Percentiles rank a stretch among this genome's conserved stretches.
Conservation (phyloP, 2,113 vertebrate genomes). For the Hemibagrus wyckioides region DNA sequence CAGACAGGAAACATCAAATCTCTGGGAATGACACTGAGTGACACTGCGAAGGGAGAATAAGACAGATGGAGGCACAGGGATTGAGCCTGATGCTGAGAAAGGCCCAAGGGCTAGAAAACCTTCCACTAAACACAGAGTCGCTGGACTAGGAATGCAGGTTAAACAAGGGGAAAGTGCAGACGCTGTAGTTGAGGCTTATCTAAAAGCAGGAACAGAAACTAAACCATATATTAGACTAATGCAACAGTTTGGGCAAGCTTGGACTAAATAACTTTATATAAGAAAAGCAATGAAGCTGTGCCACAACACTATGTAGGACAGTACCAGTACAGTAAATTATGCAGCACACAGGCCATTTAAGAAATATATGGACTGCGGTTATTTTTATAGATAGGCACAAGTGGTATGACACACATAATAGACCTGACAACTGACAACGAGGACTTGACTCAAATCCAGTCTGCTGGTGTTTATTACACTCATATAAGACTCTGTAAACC, state of each 20-base stretch:
- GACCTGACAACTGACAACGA: constrained; percentile 4
- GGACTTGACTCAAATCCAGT: background rate
- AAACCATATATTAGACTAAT: background rate
- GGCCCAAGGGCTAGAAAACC: background rate
- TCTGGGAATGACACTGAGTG: background rate
- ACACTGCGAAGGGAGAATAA: background rate
- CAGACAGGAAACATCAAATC: background rate
- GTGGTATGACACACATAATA: background rate
- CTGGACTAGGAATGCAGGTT: background rate
- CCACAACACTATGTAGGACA: background rate
- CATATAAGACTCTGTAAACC: background rate
- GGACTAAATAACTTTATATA: background rate
- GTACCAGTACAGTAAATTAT: background rate
- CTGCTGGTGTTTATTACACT: background rate
- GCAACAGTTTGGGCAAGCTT: background rate
- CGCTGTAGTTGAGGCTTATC: background rate
- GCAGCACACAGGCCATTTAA: background rate
- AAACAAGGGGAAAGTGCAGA: background rate
- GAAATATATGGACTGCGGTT: background rate
- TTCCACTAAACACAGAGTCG: background rate
- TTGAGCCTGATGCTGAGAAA: background rate
- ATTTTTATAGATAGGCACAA: constrained; percentile 24
- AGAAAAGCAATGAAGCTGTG: background rate
- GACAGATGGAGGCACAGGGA: background rate
- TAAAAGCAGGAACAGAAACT: background rate